Evolutionary conservation across 2,888 invertebrate genomes (phyloP), one percentile per base, ranked within the genome.

Genomic region (Scaeva pyrastri): DNA sequence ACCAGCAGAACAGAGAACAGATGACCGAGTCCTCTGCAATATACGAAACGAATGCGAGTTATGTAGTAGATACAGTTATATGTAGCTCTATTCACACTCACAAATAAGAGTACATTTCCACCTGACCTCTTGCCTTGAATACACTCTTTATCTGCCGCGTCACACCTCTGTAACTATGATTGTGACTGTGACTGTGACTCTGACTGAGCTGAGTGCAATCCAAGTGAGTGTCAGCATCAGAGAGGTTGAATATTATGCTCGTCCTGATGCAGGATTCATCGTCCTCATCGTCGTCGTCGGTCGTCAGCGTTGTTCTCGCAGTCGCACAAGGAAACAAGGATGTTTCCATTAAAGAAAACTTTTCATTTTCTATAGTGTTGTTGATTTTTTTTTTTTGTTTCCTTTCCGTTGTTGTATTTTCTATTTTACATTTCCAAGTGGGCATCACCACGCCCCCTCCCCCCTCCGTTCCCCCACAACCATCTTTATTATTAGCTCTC

Each of bases 101-200:
- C 19, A 60, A 60, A 60, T 41, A 41, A 39, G 21, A 41, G 39
- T 45, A 23, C 21, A 16, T 36, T 64, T 43, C 45, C 55, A 58
- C 70, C 77, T 82, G 82, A 86, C 86, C 86, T 78, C 86, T 82
- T 78, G 86, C 86, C 86, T 86, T 86, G 77, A 78, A 82, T 73
- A 36, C 50, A 48, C 39, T 16, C 26, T 52, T 41, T 64, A 70
- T 45, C 50, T 58, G 23, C 43, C 52, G 41, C 36, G 39, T 16
- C 75, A 66, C 58, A 50, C 21, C 62, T 48, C 68, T 52, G 56
- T n/a, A n/a, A n/a, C n/a, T n/a, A n/a, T n/a, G n/a, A n/a, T n/a
- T n/a, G n/a, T 56, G 66, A 26, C 55, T 55, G 14, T 55, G 56
- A 64, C 55, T 45, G 1, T 50, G 66, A 60, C 41, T 41, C 2